phyloP scores from a whole-genome alignment of 2,113 vertebrate species.

The Lutjanus erythropterus region DNA sequence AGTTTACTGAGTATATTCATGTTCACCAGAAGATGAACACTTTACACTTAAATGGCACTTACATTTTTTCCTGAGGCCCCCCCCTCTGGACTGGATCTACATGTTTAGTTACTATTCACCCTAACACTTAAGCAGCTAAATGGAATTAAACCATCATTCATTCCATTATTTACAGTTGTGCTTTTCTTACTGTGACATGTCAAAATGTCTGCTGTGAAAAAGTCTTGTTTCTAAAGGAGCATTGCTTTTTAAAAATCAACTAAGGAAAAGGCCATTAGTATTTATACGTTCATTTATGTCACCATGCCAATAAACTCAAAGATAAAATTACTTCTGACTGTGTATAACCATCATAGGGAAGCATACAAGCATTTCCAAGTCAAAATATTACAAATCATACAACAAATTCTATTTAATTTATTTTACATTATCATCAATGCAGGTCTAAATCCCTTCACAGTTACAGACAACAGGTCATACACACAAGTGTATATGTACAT shows the following conservation, averaged over 20 bases:
- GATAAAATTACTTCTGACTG: neutral
- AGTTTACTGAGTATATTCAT: neutral
- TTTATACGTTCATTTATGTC: neutral
- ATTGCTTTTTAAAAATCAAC: too few species aligned
- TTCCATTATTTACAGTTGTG: neutral
- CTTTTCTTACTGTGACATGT: too few species aligned
- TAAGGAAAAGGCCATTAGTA: neutral
- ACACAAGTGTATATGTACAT: neutral
- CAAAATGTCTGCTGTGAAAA: neutral
- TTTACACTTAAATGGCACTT: neutral
- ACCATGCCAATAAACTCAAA: neutral
- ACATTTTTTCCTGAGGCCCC: too few species aligned
- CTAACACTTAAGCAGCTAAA: neutral
- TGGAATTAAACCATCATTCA: neutral
- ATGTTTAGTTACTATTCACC: too few species aligned
- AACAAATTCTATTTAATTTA: neutral
- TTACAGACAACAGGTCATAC: neutral
- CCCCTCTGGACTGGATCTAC: too few species aligned
- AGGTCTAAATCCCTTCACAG: neutral
- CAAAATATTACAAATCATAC: neutral
- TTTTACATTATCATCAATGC: slow-evolving; percentile 8
- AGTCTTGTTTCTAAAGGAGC: neutral
- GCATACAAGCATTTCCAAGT: neutral
- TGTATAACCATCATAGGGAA: too few species aligned
- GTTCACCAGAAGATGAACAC: too few species aligned